Percentiles rank a stretch among this genome's conserved stretches.
These are phyloP conservation scores for Porites cylindrica DNA, from an alignment of 92 coral and sea anemone species.

Conservation along the genomic window DNA sequence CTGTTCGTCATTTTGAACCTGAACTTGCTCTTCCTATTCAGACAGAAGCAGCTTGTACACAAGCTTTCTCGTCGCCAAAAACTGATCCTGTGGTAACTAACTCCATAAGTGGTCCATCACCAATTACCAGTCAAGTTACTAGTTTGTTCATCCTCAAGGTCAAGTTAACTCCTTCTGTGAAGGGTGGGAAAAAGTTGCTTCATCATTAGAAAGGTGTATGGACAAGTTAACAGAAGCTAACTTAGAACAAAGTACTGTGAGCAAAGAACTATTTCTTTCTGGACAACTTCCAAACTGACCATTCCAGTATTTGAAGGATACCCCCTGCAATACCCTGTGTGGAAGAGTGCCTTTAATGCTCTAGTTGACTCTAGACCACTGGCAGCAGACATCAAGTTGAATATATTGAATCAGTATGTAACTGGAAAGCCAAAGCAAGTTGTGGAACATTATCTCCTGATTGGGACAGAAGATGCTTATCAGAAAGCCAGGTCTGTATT, in stretches of 20 bases:
- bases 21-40: slow-evolving; percentile 18
- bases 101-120: slow-evolving; percentile 1
- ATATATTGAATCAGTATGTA: slow-evolving; percentile 56
- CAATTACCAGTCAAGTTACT: neutral
- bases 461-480: slow-evolving; percentile 52
- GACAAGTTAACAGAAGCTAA: slow-evolving; percentile 48
- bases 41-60: neutral
- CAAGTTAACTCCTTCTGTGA: neutral
- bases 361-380: slow-evolving; percentile 42
- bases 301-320: slow-evolving; percentile 68
- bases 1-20: slow-evolving; percentile 13
- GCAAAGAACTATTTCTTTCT: neutral
- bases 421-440: slow-evolving; percentile 24
- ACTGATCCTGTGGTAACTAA: slow-evolving; percentile 1
- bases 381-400: slow-evolving; percentile 63
- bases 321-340: slow-evolving; percentile 61
- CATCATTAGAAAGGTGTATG: slow-evolving; percentile 43
- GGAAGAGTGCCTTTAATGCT: slow-evolving; percentile 66
- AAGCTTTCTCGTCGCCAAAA: neutral
- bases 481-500: slow-evolving; percentile 43
- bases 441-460: slow-evolving; percentile 4
- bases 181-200: slow-evolving; percentile 36
- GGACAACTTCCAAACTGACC: slow-evolving; percentile 37
- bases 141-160: neutral
- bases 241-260: slow-evolving; percentile 14